A percentile compares a stretch with the other conserved stretches of the same genome.
phyloP scores from a whole-genome alignment of 1,140 invertebrate genomes.

The Apis dorsata region DNA sequence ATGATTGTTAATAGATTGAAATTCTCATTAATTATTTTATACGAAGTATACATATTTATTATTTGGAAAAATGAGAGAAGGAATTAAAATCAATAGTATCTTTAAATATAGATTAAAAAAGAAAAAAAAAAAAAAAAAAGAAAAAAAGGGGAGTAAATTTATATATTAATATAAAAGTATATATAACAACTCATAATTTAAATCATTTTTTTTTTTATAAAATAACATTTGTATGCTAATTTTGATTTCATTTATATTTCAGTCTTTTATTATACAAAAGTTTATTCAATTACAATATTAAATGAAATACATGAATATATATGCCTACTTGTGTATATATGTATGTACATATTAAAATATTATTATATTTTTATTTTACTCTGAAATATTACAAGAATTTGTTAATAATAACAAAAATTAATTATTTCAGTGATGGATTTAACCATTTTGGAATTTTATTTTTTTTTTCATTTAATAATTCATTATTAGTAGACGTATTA shows the following conservation, averaged over 20 bases:
- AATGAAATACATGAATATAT: slow-evolving; percentile 25
- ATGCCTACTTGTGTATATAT: slow-evolving; percentile 11
- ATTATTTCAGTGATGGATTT: slow-evolving; percentile 64
- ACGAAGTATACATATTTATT: slow-evolving; percentile 2
- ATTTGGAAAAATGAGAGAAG: neutral
- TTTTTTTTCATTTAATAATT: slow-evolving; percentile 45
- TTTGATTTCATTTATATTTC: neutral
- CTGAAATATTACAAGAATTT: slow-evolving; percentile 22
- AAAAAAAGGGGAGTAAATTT: neutral
- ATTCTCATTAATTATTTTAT: neutral
- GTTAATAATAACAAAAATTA: slow-evolving; percentile 1
- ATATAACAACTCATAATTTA: slow-evolving; percentile 10
- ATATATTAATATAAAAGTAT: too few relatives aligned
- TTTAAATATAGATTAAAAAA: neutral
- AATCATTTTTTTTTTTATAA: slow-evolving; percentile 5
- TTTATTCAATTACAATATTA: slow-evolving; percentile 20
- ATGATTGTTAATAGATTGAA: neutral
- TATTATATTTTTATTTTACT: slow-evolving; percentile 11
- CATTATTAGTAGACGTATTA: slow-evolving; percentile 22
- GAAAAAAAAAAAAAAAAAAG: neutral
- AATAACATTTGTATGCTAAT: slow-evolving; percentile 2
- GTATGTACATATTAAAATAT: slow-evolving; percentile 27
- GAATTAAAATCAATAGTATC: neutral
- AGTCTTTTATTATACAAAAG: slow-evolving; percentile 7
- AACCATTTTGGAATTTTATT: slow-evolving; percentile 79